Base-by-base conservation (phyloP, 2,797 vertebrate genomes). In the Gephyroberyx darwinii region DNA sequence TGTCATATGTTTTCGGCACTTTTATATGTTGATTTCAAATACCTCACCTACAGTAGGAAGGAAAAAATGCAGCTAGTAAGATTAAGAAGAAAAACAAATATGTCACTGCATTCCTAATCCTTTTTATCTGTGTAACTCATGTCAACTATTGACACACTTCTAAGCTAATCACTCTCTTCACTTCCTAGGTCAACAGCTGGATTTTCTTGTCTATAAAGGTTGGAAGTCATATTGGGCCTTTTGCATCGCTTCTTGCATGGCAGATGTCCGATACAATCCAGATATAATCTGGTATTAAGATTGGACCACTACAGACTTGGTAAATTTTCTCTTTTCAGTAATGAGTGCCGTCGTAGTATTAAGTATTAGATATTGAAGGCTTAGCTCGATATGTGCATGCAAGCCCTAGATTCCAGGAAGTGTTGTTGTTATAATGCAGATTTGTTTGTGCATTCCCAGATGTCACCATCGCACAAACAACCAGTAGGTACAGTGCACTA, bases 261-360 rank as follows among this genome's bases (percentile, higher is more conserved):
- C 89, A 89, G 86, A 90, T 84, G 83, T 84, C 55, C 74, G 57
- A 78, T 84, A 68, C 77, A 84, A 84, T 81, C 84, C 75, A 66
- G 69, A 86, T 81, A 75, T 90, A 92, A 92, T 89, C 82, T 86
- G 86, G 86, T 48, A 83, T 91, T 91, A 86, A 73, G 67, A 50
- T 74, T 71, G 39, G 22, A 75, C 33, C 54, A 65, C 55, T 48
- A 59, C 68, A 80, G 72, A 62, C 47, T 71, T 59, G 31, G 35
- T 43, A 16, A 73, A 58, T 65, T 65, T 33, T 45, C 35, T 69
- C 48, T 31, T 47, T 64, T 52, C 19, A 22, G 20, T 73, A 69
- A 59, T 37, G 33, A 43, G 37, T 41, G 69, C 61, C 19, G 17
- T 37, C n/a, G 26, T 69, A 56, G 16, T 56, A 64, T 75, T 74